Evolutionary conservation across 1,140 invertebrate genomes (phyloP).

Genomic region (Epicauta chinensis): DNA sequence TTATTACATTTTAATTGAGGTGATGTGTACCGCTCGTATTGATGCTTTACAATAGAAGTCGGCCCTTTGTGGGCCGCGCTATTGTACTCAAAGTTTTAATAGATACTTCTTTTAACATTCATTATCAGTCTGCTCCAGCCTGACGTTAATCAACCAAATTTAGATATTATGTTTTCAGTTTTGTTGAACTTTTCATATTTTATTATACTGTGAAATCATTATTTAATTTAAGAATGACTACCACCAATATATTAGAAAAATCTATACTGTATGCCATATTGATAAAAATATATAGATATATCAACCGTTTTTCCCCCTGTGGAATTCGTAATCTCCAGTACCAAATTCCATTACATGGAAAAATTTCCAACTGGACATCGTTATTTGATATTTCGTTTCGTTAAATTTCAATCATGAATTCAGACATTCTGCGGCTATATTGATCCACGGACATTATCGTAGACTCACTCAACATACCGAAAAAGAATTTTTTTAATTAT

Average conservation of each 20-base stretch:
- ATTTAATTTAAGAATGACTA: too few species aligned
- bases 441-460: too few species aligned
- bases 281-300: constrained; percentile 10
- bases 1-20: constrained; percentile 44
- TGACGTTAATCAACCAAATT: constrained; percentile 39
- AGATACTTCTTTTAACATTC: constrained; percentile 43
- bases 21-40: constrained; percentile 39
- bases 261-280: constrained; percentile 16
- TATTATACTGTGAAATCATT: too few species aligned
- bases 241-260: too few species aligned
- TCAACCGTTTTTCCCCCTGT: constrained; percentile 19
- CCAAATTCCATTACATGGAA: constrained; percentile 27
- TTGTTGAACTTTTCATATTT: constrained; percentile 24
- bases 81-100: constrained; percentile 42
- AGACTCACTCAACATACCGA: too few species aligned
- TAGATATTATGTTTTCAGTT: constrained; percentile 35
- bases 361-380: constrained; percentile 31
- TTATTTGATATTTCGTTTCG: constrained; percentile 31
- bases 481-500: too few species aligned
- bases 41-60: constrained; percentile 36
- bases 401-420: constrained; percentile 31
- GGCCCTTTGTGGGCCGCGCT: constrained; percentile 30
- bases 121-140: constrained; percentile 39
- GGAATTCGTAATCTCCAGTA: constrained; percentile 32
- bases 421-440: constrained; percentile 16